These are phyloP conservation scores for Dasyurus viverrinus DNA, from an alignment of 2,113 vertebrate species.

Conservation along the genomic window DNA sequence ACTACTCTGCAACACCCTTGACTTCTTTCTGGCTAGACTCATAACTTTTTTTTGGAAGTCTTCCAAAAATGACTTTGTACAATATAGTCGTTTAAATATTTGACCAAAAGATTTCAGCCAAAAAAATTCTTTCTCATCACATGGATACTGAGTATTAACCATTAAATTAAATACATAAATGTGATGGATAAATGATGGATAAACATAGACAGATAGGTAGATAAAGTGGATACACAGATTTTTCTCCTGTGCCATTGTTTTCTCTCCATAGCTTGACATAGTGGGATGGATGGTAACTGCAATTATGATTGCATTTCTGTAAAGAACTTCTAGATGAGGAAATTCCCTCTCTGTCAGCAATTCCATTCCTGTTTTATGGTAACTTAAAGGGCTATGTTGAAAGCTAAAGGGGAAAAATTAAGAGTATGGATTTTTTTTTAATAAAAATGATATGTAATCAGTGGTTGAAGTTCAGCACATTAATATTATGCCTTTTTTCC, in stretches of 20 bases:
- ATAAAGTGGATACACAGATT: neutral
- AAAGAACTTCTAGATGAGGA: neutral
- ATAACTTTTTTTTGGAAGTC: neutral
- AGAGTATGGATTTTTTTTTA: no score
- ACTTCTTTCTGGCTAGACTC: slow-evolving; percentile 13
- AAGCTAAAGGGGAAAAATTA: neutral
- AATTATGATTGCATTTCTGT: neutral
- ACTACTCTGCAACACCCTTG: slow-evolving; percentile 4
- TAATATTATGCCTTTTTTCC: neutral
- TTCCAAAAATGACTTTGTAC: slow-evolving; percentile 30
- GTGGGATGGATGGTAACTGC: neutral
- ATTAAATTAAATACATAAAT: neutral
- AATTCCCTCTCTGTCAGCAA: neutral
- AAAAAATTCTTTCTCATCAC: slow-evolving; percentile 21
- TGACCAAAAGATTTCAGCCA: neutral
- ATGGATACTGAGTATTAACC: neutral
- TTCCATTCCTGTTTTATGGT: neutral
- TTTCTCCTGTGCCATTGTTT: neutral
- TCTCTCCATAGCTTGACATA: neutral
- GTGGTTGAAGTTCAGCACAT: neutral
- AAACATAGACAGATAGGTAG: neutral
- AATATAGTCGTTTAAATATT: slow-evolving; percentile 17
- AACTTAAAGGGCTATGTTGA: neutral
- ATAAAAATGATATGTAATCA: neutral
- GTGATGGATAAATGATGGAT: neutral